A percentile compares a stretch with the other conserved stretches of the same genome.
phyloP scores from a whole-genome alignment of 1,140 invertebrate species.

The Nixonia krombeini region DNA sequence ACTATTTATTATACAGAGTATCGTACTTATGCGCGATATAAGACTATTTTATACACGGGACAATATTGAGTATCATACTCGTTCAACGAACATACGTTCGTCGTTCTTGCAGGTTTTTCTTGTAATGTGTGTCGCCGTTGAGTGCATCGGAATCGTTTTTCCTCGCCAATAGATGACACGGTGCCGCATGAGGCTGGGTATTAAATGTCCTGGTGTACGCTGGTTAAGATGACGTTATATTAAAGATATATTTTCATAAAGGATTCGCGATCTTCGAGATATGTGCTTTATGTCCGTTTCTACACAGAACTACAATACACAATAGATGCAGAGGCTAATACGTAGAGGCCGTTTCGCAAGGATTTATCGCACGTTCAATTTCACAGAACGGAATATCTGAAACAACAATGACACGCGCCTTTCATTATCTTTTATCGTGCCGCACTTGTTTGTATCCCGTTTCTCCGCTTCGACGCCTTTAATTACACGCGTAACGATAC shows the following conservation, averaged over 20 bases:
- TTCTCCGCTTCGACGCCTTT: too few relatives aligned
- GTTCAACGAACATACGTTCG: conserved; percentile 17
- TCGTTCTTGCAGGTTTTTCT: conserved; percentile 30
- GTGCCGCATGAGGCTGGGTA: too few relatives aligned
- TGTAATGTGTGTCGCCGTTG: neutral
- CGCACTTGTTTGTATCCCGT: too few relatives aligned
- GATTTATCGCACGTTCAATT: too few relatives aligned
- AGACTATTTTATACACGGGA: conserved; percentile 36
- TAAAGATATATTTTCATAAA: neutral
- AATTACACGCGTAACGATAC: too few relatives aligned
- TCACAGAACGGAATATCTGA: too few relatives aligned
- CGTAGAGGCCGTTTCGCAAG: too few relatives aligned
- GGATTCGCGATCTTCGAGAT: neutral
- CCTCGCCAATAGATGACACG: too few relatives aligned
- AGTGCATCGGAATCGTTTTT: neutral
- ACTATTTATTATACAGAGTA: conserved; percentile 37
- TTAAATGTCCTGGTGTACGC: neutral
- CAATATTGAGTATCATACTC: conserved; percentile 47
- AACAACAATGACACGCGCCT: too few relatives aligned
- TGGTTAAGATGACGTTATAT: neutral
- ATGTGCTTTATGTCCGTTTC: neutral
- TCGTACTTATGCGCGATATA: conserved; percentile 18
- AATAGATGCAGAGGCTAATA: too few relatives aligned
- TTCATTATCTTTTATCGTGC: too few relatives aligned
- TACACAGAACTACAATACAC: neutral